Evolutionary conservation across 2,888 invertebrate genomes (phyloP), one percentile per base, ranked within the genome.

Genomic region (Chouioia cunea): DNA sequence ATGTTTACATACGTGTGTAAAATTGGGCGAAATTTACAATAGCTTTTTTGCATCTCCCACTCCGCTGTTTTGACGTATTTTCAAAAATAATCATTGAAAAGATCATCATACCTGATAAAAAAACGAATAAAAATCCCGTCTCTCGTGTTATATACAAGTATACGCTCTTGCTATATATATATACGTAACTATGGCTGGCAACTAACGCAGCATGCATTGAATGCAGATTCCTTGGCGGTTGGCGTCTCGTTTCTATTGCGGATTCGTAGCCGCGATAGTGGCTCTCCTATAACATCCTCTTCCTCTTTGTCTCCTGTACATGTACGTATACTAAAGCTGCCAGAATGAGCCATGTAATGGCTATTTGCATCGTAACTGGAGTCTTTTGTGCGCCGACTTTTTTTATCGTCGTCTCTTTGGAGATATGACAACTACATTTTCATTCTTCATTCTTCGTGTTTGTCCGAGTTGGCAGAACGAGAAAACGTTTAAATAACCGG

Each of bases 131-230:
- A n/a, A n/a, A n/a, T n/a, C n/a, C n/a, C n/a, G n/a, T n/a, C n/a
- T n/a, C n/a, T 27, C 53, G 44, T 43, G 62, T 47, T 54, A 20
- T 68, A 15, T 20, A 56, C 66, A 60, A 53, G 23, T n/a, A 15
- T 18, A 16, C 48, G 43, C 67, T 66, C 59, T 54, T 48, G 56
- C 68, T 50, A 48, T 81, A 36, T 36, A 12, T 27, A 27, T 27
- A 27, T 12, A 36, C 36, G 12, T 36, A 81, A 80, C 79, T 68
- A n/a, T n/a, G 78, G 74, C 76, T 58, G 64, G 78, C 80, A 79
- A 83, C 80, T 83, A 83, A 83, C 79, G 81, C 79, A 80, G 83
- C 83, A 82, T 83, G 82, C 77, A 79, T 79, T 78, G 75, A 77
- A 80, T 78, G 76, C 75, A 78, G 70, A 68, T 65, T 65, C 52